Percentiles rank a stretch among this genome's conserved stretches.
Conservation (phyloP, 2,113 vertebrate genomes). For the Desmodus rotundus region DNA sequence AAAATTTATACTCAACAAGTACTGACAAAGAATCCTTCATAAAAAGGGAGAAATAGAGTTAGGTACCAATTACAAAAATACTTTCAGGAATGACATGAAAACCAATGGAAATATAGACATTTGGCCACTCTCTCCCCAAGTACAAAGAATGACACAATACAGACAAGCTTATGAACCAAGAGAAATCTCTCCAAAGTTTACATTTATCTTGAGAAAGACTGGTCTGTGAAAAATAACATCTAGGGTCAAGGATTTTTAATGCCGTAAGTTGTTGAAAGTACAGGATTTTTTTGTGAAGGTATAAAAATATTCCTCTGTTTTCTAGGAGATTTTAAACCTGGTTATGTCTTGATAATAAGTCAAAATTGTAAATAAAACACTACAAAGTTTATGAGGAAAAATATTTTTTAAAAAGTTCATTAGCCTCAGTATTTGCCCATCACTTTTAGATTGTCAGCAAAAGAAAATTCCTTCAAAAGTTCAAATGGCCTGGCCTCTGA, state of each 20-base stretch:
- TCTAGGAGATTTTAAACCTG: neutral
- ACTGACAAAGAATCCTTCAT: neutral
- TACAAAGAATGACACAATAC: neutral
- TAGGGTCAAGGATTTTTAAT: neutral
- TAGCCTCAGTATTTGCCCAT: neutral
- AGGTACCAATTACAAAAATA: neutral
- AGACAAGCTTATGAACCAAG: neutral
- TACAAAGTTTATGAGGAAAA: neutral
- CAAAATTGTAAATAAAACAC: neutral
- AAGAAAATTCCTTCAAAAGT: neutral
- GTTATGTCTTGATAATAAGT: neutral
- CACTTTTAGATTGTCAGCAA: neutral
- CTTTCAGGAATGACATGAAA: neutral
- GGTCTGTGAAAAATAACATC: neutral
- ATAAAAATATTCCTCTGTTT: neutral
- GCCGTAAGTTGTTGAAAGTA: neutral
- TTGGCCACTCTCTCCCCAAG: accelerated
- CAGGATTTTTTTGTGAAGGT: neutral
- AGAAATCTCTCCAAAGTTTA: neutral
- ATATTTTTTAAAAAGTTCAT: neutral
- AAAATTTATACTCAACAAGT: neutral
- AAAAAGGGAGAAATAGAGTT: neutral
- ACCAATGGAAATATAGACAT: neutral
- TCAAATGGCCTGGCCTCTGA: neutral
- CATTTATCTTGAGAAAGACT: neutral